Evolutionary conservation across 1,140 invertebrate species (phyloP).

Genomic region (Parasteatoda tepidariorum): DNA sequence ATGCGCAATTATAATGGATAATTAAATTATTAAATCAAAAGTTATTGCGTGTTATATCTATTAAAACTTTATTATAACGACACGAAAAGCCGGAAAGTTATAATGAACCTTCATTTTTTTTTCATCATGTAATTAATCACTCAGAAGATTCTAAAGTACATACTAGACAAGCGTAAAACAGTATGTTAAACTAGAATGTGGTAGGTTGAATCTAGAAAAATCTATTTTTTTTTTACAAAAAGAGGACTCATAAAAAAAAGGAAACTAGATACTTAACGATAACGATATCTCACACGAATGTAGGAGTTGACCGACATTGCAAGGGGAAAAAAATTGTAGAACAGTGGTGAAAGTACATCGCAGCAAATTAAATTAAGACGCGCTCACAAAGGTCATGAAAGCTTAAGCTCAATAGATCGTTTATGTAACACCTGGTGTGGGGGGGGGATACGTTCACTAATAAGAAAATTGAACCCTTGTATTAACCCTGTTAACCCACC

Average conservation of each 20-base stretch:
- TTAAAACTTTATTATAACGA: not conserved
- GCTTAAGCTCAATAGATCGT: conserved; percentile 5
- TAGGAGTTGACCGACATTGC: too few relatives aligned
- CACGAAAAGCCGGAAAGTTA: not conserved
- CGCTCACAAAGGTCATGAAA: conserved; percentile 19
- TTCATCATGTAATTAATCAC: not conserved
- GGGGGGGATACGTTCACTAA: conserved; percentile 31
- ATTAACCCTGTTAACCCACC: conserved; percentile 53
- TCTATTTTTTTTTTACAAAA: not conserved
- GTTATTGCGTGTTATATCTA: not conserved
- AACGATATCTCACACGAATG: conserved; percentile 25
- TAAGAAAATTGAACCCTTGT: conserved; percentile 46
- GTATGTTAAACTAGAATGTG: not conserved
- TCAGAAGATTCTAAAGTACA: not conserved
- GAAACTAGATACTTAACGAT: conserved; percentile 1
- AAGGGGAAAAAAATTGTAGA: not conserved
- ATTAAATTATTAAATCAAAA: too few relatives aligned
- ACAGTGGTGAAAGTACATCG: not conserved
- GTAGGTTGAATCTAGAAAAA: too few relatives aligned
- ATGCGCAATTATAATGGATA: too few relatives aligned
- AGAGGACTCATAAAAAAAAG: not conserved
- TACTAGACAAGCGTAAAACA: not conserved
- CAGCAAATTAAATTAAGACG: conserved; percentile 46
- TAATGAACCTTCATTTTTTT: too few relatives aligned
- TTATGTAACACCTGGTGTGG: conserved; percentile 38